These are phyloP conservation scores for Synaphobranchus kaupii DNA, from an alignment of 2,797 vertebrate genomes.

Conservation along the genomic window DNA sequence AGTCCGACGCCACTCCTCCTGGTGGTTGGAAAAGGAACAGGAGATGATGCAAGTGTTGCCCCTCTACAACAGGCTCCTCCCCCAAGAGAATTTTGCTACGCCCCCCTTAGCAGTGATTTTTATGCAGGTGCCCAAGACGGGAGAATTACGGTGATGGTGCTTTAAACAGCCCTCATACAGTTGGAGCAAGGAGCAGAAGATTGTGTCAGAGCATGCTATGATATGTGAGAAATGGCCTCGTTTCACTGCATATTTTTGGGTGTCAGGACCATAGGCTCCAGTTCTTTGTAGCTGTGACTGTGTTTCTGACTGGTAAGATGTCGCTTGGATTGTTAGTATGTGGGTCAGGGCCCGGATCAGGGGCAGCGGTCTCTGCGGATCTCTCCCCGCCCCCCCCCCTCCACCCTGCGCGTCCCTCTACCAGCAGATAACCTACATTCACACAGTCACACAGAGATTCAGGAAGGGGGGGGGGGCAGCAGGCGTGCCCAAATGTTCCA, in stretches of 20 bases:
- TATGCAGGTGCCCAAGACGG: neutral
- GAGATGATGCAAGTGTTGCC: neutral
- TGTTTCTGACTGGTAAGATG: neutral
- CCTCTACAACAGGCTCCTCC: neutral
- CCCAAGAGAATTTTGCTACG: neutral
- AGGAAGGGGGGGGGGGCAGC: neutral
- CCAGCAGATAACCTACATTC: conserved; percentile 15
- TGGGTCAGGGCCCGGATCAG: neutral
- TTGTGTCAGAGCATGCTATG: neutral
- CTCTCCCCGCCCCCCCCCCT: neutral
- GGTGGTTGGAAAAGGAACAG: neutral
- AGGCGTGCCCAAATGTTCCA: no score
- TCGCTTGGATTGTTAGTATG: neutral
- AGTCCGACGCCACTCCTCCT: neutral
- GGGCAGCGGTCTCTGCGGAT: neutral
- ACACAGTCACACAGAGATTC: neutral
- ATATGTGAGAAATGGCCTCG: neutral
- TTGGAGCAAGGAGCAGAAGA: neutral
- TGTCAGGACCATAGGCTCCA: neutral
- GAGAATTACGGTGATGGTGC: neutral
- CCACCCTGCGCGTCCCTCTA: neutral
- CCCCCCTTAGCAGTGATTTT: neutral
- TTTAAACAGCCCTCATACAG: neutral
- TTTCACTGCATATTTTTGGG: neutral
- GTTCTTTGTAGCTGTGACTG: neutral